A percentile compares a stretch with the other conserved stretches of the same genome.
phyloP scores from a whole-genome alignment of 2,888 invertebrate species.

The Clepsis dumicolana region DNA sequence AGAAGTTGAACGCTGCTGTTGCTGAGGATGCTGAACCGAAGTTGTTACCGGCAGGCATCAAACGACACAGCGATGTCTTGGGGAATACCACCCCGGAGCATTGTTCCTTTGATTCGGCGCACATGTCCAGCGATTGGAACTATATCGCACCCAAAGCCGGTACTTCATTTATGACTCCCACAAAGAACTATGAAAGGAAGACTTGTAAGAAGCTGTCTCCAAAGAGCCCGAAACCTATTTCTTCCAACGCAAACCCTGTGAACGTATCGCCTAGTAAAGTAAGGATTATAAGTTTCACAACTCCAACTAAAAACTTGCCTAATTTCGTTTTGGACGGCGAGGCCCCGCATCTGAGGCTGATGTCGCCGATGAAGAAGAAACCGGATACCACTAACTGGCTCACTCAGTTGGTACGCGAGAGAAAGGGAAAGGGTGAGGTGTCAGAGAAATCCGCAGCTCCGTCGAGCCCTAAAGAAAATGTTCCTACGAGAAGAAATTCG shows the following conservation, averaged over 20 bases:
- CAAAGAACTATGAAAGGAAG: slow-evolving; percentile 65
- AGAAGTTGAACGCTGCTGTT: slow-evolving; percentile 53
- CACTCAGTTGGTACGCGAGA: slow-evolving; percentile 70
- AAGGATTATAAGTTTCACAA: slow-evolving; percentile 63
- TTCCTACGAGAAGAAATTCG: slow-evolving; percentile 62
- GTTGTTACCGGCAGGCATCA: slow-evolving; percentile 57
- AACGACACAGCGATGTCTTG: slow-evolving; percentile 67
- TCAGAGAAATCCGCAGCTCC: slow-evolving; percentile 50
- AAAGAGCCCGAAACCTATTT: slow-evolving; percentile 57
- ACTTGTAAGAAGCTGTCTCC: slow-evolving; percentile 63
- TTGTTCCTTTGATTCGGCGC: slow-evolving; percentile 41
- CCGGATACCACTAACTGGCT: slow-evolving; percentile 91
- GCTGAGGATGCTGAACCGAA: slow-evolving; percentile 51
- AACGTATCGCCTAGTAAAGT: slow-evolving; percentile 59
- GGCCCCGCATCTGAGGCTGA: slow-evolving; percentile 90
- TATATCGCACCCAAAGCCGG: slow-evolving; percentile 60
- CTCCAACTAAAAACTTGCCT: slow-evolving; percentile 91
- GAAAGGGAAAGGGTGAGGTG: slow-evolving; percentile 49
- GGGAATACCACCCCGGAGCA: slow-evolving; percentile 50
- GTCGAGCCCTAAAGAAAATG: slow-evolving; percentile 63
- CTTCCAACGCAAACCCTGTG: slow-evolving; percentile 52
- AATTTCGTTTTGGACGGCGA: slow-evolving; percentile 92
- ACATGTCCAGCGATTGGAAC: slow-evolving; percentile 56
- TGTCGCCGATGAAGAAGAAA: slow-evolving; percentile 89
- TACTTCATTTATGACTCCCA: slow-evolving; percentile 70